These are phyloP conservation scores for Drosophila cardini DNA, from an alignment of 1,140 invertebrate genomes.

Conservation along the genomic window DNA sequence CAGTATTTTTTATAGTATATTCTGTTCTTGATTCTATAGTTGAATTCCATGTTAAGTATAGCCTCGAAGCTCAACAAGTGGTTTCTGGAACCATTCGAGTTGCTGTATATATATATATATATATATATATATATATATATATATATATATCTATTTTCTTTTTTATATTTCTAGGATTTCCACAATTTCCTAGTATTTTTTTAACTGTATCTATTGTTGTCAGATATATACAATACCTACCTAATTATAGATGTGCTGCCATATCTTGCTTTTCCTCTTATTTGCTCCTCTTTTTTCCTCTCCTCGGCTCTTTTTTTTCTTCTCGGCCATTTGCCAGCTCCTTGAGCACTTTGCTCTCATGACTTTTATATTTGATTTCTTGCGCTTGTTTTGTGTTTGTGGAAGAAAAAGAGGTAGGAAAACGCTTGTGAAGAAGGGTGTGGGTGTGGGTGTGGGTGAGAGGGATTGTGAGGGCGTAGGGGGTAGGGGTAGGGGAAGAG, in stretches of 20 bases:
- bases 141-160: no score
- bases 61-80: no score
- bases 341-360: not conserved
- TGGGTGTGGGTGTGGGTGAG: no score
- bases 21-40: no score
- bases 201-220: no score
- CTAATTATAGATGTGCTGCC: not conserved
- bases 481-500: not conserved
- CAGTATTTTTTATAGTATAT: not conserved
- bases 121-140: no score
- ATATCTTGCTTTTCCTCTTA: not conserved
- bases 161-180: no score
- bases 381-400: not conserved
- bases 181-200: not conserved
- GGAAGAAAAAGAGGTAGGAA: not conserved
- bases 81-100: no score
- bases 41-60: no score
- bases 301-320: not conserved
- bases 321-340: not conserved
- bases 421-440: not conserved
- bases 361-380: constrained; percentile 40
- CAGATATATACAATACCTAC: not conserved
- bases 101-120: no score
- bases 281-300: not conserved
- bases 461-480: not conserved